phyloP scores from a whole-genome alignment of 2,888 invertebrate species.

The Acronicta psi region DNA sequence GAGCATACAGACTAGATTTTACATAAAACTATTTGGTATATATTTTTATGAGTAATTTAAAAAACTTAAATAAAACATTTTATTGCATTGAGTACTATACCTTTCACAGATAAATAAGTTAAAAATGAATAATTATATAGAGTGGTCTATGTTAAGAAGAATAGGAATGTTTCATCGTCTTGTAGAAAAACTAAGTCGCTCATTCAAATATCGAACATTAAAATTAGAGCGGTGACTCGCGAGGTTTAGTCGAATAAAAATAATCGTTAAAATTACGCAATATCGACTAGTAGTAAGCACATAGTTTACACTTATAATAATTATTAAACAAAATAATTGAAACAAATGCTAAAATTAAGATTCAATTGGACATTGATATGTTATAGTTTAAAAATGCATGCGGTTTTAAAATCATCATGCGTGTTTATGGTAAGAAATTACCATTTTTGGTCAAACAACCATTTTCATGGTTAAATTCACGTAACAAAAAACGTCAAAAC shows the following conservation, averaged over 20 bases:
- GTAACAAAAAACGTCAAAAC: conserved; percentile 32
- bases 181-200: conserved; percentile 1
- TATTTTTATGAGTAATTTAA: conserved; percentile 52
- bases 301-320: conserved; percentile 28
- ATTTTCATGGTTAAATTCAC: conserved; percentile 35
- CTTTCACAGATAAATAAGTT: conserved; percentile 22
- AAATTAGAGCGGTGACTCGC: conserved; percentile 25
- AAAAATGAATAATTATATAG: conserved; percentile 13
- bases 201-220: conserved; percentile 42
- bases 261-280: conserved; percentile 30
- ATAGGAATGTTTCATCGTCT: background rate
- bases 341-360: conserved; percentile 24
- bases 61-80: conserved; percentile 32
- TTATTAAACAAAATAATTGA: conserved; percentile 31
- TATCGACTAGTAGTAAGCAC: conserved; percentile 58
- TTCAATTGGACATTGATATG: conserved; percentile 49
- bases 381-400: conserved; percentile 59
- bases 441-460: conserved; percentile 58
- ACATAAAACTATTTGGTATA: conserved; percentile 74
- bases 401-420: conserved; percentile 57
- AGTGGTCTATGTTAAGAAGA: conserved; percentile 6
- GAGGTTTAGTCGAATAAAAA: conserved; percentile 31
- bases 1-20: conserved; percentile 77
- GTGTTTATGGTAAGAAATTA: conserved; percentile 55
- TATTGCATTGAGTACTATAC: conserved; percentile 52